Base-by-base conservation (phyloP, 1,140 invertebrate species). In the Temnothorax nylanderi region DNA sequence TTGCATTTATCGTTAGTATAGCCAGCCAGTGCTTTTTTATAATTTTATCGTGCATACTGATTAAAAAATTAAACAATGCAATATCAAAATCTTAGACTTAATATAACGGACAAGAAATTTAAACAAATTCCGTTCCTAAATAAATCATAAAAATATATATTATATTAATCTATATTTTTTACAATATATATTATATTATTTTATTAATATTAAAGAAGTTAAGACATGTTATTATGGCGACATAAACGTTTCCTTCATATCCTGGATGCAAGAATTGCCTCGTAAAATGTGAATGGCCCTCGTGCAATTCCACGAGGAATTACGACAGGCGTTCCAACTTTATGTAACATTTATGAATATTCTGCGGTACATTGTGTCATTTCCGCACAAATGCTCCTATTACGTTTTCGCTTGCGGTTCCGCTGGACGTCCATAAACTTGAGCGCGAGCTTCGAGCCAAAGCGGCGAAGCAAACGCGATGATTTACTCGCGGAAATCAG, bases 401-500 rank as follows among this genome's bases (percentile, higher is more conserved):
- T 84, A 74, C 18, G 16, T 47, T 26, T 26, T 26, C 49, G 60
- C 26, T 44, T 18, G 16, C 58, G 18, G 26, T 54, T 71, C 54
- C 67, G 51, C 37, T 58, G 26, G n/a, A 47, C n/a, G 41, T 74
- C n/a, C 41, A n/a, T 71, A 54, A 81, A 71, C 34, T 18, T n/a
- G 62, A 32, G 11, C 41, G 41, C 58, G 21, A 44, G 10, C 41
- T 34, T n/a, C 58, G 44, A 47, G 75, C 18, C 72, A 51, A 81
- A 81, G 69, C 80, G 67, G 78, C 69, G 69, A 37, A 11, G 44
- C 69, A 60, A 84, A 75, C 69, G 54, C 69, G 80, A 74, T 84
- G 80, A 84, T 84, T 84, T 84, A 84, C 80, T 74, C 80, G 80
- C 80, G 69, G 56, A 84, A 84, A 84, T 84, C 80, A 75, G 80